A percentile compares a stretch with the other conserved stretches of the same genome.
These are phyloP conservation scores for Chymomyza amoena DNA, from an alignment of 2,888 invertebrate genomes.

Conservation along the genomic window DNA sequence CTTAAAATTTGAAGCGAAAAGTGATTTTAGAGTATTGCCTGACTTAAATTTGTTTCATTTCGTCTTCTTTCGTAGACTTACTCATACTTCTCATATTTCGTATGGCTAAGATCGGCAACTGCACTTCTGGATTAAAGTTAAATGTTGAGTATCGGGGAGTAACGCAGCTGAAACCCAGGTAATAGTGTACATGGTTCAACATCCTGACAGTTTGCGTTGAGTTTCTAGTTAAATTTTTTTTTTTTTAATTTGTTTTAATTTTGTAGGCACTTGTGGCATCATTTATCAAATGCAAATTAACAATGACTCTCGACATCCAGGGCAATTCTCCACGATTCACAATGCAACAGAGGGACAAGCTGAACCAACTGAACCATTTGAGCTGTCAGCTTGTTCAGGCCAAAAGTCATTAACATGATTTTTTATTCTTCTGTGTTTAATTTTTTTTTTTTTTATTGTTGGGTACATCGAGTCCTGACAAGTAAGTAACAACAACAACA, in stretches of 20 bases:
- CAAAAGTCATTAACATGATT: constrained; percentile 16
- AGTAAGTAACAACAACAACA: constrained; percentile 25
- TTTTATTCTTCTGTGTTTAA: not conserved
- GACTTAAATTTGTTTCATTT: too few relatives aligned
- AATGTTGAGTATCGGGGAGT: too few relatives aligned
- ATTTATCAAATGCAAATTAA: constrained; percentile 77
- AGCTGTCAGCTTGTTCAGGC: constrained; percentile 9
- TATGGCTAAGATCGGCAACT: too few relatives aligned
- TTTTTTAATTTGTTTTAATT: not conserved
- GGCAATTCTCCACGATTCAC: constrained; percentile 38
- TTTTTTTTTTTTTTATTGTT: not conserved
- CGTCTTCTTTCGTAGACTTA: too few relatives aligned
- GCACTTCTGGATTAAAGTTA: too few relatives aligned
- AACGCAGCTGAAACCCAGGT: not conserved
- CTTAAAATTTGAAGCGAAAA: too few relatives aligned
- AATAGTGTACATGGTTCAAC: not conserved
- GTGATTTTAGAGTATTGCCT: too few relatives aligned
- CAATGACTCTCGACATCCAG: constrained; percentile 24
- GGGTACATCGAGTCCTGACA: constrained; percentile 13
- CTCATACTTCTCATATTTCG: too few relatives aligned
- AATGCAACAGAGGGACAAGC: constrained; percentile 16
- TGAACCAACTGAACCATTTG: not conserved
- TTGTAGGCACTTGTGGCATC: constrained; percentile 40
- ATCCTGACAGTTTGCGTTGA: not conserved
- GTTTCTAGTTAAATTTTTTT: not conserved